Percentiles rank a stretch among this genome's conserved stretches.
Conservation (phyloP, 2,113 vertebrate genomes). For the Xiphophorus couchianus region DNA sequence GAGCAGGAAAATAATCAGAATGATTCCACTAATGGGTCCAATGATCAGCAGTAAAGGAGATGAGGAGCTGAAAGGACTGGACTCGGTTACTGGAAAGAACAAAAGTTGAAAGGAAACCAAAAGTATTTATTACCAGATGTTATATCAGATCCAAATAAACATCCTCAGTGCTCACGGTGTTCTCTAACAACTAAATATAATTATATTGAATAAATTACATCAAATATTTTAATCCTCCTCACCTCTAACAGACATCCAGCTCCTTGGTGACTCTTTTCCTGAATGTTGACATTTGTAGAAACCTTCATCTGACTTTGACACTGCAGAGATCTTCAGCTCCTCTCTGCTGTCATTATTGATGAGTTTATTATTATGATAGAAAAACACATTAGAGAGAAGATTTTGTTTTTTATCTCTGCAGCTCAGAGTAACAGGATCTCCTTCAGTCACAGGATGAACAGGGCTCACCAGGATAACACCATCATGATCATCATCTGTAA, state of each 20-base stretch:
- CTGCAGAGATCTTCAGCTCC: slow-evolving; percentile 37
- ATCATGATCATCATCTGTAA: neutral
- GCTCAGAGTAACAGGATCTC: slow-evolving; percentile 41
- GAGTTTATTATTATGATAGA: slow-evolving; percentile 42
- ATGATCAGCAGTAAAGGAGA: neutral
- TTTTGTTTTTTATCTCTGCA: slow-evolving; percentile 17
- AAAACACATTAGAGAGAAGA: neutral
- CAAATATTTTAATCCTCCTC: neutral
- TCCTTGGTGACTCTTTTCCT: neutral
- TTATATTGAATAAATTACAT: neutral
- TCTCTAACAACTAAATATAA: too few species aligned
- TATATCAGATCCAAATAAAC: neutral
- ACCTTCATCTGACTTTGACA: slow-evolving; percentile 49
- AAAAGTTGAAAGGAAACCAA: fast-evolving
- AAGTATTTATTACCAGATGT: neutral
- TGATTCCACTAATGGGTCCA: slow-evolving; percentile 11
- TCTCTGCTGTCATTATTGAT: slow-evolving; percentile 11
- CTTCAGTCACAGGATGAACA: slow-evolving; percentile 43
- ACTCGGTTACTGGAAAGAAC: neutral
- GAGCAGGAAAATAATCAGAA: neutral
- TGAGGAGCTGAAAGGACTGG: neutral
- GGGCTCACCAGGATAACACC: slow-evolving; percentile 44
- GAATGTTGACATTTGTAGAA: slow-evolving; percentile 41
- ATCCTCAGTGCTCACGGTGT: neutral
- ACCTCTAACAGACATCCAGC: slow-evolving; percentile 50